phyloP scores from a whole-genome alignment of 2,797 vertebrate genomes.

The Epinephelus awoara region DNA sequence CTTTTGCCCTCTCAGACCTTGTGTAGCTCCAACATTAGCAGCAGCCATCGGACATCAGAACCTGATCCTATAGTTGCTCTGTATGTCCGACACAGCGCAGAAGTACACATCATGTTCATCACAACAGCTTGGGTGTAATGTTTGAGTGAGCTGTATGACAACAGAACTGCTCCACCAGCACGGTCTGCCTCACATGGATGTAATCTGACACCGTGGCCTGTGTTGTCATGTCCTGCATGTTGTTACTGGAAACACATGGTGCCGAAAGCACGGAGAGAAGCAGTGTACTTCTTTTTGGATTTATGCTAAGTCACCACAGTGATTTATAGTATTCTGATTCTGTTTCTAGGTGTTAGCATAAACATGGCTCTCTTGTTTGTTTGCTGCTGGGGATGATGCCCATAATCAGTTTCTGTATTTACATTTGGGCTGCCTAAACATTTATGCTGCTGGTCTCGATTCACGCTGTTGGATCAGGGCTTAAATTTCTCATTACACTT shows the following conservation, averaged over 20 bases:
- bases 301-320: conserved; percentile 12
- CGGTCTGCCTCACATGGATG: conserved; percentile 8
- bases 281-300: neutral
- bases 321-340: conserved; percentile 18
- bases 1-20: neutral
- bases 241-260: conserved; percentile 4
- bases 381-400: conserved; percentile 43
- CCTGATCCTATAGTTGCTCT: neutral
- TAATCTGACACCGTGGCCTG: neutral
- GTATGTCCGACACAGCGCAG: neutral
- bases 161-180: neutral
- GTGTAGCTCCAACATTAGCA: neutral
- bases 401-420: conserved; percentile 52
- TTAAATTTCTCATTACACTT: conserved; percentile 66
- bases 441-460: conserved; percentile 38
- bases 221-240: conserved; percentile 12
- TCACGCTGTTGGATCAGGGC: conserved; percentile 35
- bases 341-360: conserved; percentile 37
- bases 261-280: neutral
- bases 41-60: neutral
- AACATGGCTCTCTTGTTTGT: conserved; percentile 33
- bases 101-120: neutral
- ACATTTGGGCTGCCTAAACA: conserved; percentile 50
- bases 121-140: neutral
- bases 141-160: neutral